Evolutionary conservation across 2,888 invertebrate genomes (phyloP).

Genomic region (Colletes collaris): DNA sequence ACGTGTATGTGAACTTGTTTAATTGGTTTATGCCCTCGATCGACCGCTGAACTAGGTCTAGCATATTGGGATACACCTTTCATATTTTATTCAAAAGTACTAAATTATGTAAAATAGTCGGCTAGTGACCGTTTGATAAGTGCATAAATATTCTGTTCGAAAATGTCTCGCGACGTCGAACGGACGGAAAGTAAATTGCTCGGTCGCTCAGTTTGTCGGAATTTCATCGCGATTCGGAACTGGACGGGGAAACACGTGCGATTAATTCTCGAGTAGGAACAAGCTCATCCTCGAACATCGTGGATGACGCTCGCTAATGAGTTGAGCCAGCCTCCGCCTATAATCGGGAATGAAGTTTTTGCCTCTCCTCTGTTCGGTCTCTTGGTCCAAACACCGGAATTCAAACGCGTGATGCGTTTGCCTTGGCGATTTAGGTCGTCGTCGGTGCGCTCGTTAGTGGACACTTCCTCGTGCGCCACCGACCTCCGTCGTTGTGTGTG

Average conservation of each 20-base stretch:
- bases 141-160: too few species aligned
- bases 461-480: slow-evolving; percentile 56
- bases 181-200: too few species aligned
- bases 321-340: neutral
- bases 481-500: slow-evolving; percentile 37
- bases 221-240: neutral
- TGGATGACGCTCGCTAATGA: slow-evolving; percentile 35
- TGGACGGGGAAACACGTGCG: neutral
- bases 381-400: slow-evolving; percentile 52
- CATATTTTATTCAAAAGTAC: too few species aligned
- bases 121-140: too few species aligned
- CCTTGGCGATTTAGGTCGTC: slow-evolving; percentile 60
- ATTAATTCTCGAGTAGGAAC: neutral
- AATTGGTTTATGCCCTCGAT: too few species aligned
- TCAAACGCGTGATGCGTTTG: slow-evolving; percentile 58
- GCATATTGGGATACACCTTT: too few species aligned
- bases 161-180: too few species aligned
- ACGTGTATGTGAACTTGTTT: too few species aligned
- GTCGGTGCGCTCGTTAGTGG: slow-evolving; percentile 58
- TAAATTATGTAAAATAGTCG: too few species aligned
- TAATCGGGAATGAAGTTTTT: slow-evolving; percentile 38
- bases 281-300: slow-evolving; percentile 10
- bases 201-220: neutral
- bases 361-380: slow-evolving; percentile 12
- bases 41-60: too few species aligned